A percentile compares a stretch with the other conserved stretches of the same genome.
Evolutionary conservation across 2,797 vertebrate genomes (phyloP).

Genomic region (Amblyopsis hoosieri): DNA sequence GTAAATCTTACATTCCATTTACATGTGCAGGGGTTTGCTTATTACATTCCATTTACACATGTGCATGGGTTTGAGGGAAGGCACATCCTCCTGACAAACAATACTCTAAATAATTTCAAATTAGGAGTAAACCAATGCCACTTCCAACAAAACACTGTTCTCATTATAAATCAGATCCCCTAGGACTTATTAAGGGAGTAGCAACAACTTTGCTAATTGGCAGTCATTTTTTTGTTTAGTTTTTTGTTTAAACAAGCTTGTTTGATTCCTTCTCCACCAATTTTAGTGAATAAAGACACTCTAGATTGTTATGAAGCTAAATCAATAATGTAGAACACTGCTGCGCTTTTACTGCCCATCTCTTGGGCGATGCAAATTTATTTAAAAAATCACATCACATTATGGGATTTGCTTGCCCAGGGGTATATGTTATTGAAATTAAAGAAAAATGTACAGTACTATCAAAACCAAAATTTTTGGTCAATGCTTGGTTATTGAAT

Average conservation of each 20-base stretch:
- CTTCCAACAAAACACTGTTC: constrained; percentile 79
- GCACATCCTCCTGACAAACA: constrained; percentile 84
- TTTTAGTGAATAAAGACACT: constrained; percentile 65
- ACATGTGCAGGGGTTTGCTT: too few species aligned
- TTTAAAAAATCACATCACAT: constrained; percentile 59
- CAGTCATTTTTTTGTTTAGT: constrained; percentile 74
- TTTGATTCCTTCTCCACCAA: constrained; percentile 51
- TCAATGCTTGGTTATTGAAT: constrained; percentile 48
- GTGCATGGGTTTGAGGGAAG: constrained; percentile 80
- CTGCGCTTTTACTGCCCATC: constrained; percentile 71
- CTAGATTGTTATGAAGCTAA: constrained; percentile 71
- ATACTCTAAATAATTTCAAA: constrained; percentile 91
- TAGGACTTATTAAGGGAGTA: constrained; percentile 86
- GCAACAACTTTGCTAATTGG: constrained; percentile 83
- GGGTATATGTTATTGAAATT: constrained; percentile 56
- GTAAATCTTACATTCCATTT: too few species aligned
- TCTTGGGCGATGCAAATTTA: constrained; percentile 59
- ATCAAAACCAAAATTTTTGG: constrained; percentile 44
- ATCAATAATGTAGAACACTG: constrained; percentile 71
- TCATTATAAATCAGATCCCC: constrained; percentile 83
- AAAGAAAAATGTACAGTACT: constrained; percentile 31
- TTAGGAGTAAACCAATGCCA: constrained; percentile 83
- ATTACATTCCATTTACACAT: background rate
- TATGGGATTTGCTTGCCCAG: constrained; percentile 52
- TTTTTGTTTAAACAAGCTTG: constrained; percentile 36